Base-by-base conservation (phyloP, 2,888 invertebrate genomes). In the Noctua pronuba region DNA sequence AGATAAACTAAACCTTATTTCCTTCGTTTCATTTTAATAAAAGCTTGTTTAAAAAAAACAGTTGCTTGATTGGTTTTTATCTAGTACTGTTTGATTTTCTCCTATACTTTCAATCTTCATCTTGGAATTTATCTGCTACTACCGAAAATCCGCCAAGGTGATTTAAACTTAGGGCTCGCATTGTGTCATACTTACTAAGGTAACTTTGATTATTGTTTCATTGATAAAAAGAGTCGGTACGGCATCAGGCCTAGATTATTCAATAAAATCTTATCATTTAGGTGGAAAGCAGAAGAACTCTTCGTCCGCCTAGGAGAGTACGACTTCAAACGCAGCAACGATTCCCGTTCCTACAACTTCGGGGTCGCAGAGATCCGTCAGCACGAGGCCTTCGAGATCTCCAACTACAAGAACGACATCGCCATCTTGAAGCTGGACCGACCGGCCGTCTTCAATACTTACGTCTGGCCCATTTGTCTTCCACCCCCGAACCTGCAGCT, bases 401-500 rank as follows among this genome's bases (percentile, higher is more conserved):
- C 97, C 0, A 98, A 97, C 79, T 98, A 98, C 91, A 97, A 97
- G 83, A 97, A 99, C 90, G 99, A 99, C 90, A 98, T 99, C 72
- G 98, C 98, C 0, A 97, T 99, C 58, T 87, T 99, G 65, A 97
- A 97, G 88, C 94, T 98, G 72, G 97, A 97, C 82, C 94, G 97
- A 16, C 97, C 98, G 0, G 97, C 98, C 0, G 94, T 97, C 10
- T 98, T 98, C 92, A 98, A 98, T 89, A 97, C 97, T 0, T 98
- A 98, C 90, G 98, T 99, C 73, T 98, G 98, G 98, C 98, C 98
- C 0, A 97, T 98, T 74, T 99, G 99, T 92, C 97, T 99, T 83
- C 99, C 99, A 0, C 98, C 98, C 0, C 89, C 97, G 0, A 97
- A 97, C 2, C 91, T 97, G 64, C 93, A 96, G 8, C 97, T 98